Evolutionary conservation across 2,797 vertebrate genomes (phyloP), one percentile per base, ranked within the genome.

Genomic region (Sardinella longiceps): DNA sequence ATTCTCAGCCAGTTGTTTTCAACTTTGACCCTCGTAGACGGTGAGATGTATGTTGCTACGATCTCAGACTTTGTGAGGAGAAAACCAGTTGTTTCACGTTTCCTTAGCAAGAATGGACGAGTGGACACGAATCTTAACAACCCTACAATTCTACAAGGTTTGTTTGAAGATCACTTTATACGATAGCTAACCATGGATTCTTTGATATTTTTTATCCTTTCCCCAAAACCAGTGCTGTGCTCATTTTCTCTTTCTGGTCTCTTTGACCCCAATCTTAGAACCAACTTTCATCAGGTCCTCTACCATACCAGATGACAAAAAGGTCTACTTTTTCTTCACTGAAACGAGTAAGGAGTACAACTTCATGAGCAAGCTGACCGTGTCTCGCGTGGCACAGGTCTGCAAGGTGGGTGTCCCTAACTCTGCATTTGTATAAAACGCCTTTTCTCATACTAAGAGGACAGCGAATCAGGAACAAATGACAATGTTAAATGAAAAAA

Each of bases 241-340:
- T 74, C 66, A 70, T 70, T 74, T 56, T 11, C 15, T 90, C 58
- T 87, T 81, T 91, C 87, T 84, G 82, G 15, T 53, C 18, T 53
- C 53, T 50, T 20, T 66, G n/a, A 9, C 18, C 14, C 5, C 63
- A 33, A 70, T 91, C 87, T 86, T 90, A 95, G 97, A 97, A 0
- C 95, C 97, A 0, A 88, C 90, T 0, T 98, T 98, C 11, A 93
- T 97, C 82, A 92, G 94, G 84, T 95, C 96, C 0, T 90, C 94
- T 45, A 88, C 85, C 37, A 86, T 95, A 23, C 82, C 87, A 0
- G 85, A 83, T 0, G 84, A 92, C 5, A 87, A 93, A 81, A 97
- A 97, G 3, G 93, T 98, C 83, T 96, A 96, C 90, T 97, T 98
- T 94, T 98, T 98, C 93, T 97, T 95, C 20, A 94, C 18, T 11